Evolutionary conservation across 2,113 vertebrate genomes (phyloP).

Genomic region (Chaetorhynchus papuensis): DNA sequence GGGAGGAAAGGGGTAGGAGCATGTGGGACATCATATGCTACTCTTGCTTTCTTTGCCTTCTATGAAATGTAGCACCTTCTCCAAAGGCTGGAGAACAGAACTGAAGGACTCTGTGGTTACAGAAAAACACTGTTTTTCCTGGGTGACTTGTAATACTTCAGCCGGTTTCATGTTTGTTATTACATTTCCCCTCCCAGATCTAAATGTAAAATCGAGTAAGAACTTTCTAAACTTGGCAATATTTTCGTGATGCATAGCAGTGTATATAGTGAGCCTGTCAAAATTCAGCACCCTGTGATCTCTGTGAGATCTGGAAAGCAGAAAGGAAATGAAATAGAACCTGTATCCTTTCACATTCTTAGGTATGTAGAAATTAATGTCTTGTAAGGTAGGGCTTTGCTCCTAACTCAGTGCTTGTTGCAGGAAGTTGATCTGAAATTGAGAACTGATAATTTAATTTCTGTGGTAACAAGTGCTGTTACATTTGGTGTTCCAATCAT

Average conservation of each 20-base stretch:
- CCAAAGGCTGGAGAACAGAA: background rate
- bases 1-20: background rate
- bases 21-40: accelerated
- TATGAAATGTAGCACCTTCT: background rate
- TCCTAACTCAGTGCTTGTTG: background rate
- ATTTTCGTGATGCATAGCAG: background rate
- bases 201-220: background rate
- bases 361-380: background rate
- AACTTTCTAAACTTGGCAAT: background rate
- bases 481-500: background rate
- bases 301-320: background rate
- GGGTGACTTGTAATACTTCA: background rate
- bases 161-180: background rate
- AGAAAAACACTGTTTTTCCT: background rate
- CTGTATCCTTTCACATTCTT: background rate
- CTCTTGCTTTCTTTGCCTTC: background rate
- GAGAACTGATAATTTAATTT: background rate
- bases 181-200: background rate
- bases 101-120: background rate
- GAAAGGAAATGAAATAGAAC: background rate
- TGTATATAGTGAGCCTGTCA: background rate
- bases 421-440: background rate
- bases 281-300: background rate
- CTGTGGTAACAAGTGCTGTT: background rate
- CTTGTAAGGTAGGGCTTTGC: background rate